phyloP scores from a whole-genome alignment of 2,797 vertebrate species.

The Labeo calbasu region DNA sequence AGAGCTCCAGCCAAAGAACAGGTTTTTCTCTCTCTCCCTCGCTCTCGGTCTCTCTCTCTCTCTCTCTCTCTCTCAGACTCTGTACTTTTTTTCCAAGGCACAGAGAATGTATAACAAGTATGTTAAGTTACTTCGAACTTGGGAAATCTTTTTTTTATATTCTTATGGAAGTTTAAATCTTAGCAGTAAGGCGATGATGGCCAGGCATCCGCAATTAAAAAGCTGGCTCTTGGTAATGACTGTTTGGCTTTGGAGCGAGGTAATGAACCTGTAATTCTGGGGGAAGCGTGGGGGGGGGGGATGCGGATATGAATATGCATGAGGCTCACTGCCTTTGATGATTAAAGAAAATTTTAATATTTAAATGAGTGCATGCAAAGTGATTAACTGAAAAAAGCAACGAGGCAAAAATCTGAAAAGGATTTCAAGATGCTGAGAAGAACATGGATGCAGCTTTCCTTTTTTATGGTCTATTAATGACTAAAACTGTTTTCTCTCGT shows the following conservation, averaged over 20 bases:
- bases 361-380: conserved; percentile 99
- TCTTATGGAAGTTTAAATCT: conserved; percentile 67
- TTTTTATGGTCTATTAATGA: conserved; percentile 72
- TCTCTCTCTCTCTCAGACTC: conserved; percentile 56
- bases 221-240: conserved; percentile 85
- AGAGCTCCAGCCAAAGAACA: conserved; percentile 88
- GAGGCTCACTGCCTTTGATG: conserved; percentile 99
- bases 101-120: conserved; percentile 82
- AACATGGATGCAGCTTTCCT: conserved; percentile 68
- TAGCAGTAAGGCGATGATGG: conserved; percentile 70
- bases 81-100: conserved; percentile 64
- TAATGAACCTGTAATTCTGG: conserved; percentile 99
- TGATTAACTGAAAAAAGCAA: conserved; percentile 91
- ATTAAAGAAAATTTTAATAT: conserved; percentile 99
- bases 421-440: conserved; percentile 78
- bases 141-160: conserved; percentile 75
- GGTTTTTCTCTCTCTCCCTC: conserved; percentile 79
- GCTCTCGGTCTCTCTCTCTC: conserved; percentile 48
- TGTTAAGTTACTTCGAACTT: conserved; percentile 84
- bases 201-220: conserved; percentile 75
- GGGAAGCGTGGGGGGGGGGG: conserved; percentile 71
- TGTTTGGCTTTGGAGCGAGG: conserved; percentile 94
- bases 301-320: conserved; percentile 98
- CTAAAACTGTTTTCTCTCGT: conserved; percentile 59
- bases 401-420: conserved; percentile 75